A percentile compares a stretch with the other conserved stretches of the same genome.
Evolutionary conservation across 2,888 invertebrate species (phyloP).

Genomic region (Xestobium rufovillosum): DNA sequence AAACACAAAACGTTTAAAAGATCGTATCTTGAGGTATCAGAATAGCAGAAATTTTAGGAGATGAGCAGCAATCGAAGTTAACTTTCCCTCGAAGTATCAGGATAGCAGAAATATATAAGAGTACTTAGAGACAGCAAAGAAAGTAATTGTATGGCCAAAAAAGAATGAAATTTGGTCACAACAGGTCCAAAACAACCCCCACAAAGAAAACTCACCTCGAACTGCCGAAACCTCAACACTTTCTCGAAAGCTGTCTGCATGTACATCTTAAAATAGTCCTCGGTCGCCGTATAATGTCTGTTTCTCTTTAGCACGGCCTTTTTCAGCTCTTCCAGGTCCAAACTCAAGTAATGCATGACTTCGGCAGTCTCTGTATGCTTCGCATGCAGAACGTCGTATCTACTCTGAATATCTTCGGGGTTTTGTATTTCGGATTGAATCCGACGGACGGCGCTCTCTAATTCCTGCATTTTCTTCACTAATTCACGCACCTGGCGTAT

Average conservation of each 20-base stretch:
- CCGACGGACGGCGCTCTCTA: conserved; percentile 42
- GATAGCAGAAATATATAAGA: too few relatives aligned
- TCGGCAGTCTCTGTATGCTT: conserved; percentile 34
- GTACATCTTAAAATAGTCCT: conserved; percentile 38
- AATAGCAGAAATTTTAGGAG: too few relatives aligned
- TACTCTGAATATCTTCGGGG: conserved; percentile 28
- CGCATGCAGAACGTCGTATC: conserved; percentile 33
- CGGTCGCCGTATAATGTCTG: conserved; percentile 36
- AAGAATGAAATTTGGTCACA: too few relatives aligned
- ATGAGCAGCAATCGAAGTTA: too few relatives aligned
- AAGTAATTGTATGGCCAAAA: too few relatives aligned
- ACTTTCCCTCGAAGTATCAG: too few relatives aligned
- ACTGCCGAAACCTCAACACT: conserved; percentile 50
- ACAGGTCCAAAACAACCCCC: too few relatives aligned
- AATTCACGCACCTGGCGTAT: conserved; percentile 30
- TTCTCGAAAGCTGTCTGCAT: conserved; percentile 47
- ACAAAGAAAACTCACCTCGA: conserved; percentile 53
- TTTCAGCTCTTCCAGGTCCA: conserved; percentile 28
- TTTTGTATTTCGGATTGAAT: conserved; percentile 39
- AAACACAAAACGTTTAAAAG: conserved; percentile 14
- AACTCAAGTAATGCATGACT: conserved; percentile 29
- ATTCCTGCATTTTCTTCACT: conserved; percentile 41
- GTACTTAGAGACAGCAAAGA: too few relatives aligned
- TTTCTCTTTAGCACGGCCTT: conserved; percentile 34
- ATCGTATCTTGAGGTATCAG: too few relatives aligned